Conservation (phyloP, 2,888 invertebrate species). For the Gonocerus acuteangulatus region DNA sequence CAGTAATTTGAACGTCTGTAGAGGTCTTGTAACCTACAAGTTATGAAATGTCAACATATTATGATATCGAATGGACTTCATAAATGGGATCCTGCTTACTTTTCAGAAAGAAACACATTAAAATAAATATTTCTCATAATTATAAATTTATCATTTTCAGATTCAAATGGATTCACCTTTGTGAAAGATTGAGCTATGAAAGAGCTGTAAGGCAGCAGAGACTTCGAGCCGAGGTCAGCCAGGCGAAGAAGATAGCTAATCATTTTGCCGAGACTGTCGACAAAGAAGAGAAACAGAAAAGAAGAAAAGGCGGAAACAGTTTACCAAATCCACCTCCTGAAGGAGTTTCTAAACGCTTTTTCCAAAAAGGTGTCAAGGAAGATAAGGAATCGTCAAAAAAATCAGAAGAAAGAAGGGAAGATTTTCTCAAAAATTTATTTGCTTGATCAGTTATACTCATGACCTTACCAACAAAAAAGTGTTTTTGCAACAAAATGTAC, state of each 20-base stretch:
- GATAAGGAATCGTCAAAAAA: slow-evolving; percentile 33
- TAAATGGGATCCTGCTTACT: no score
- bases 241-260: slow-evolving; percentile 83
- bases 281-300: slow-evolving; percentile 61
- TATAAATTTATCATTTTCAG: no score
- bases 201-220: slow-evolving; percentile 81
- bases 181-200: slow-evolving; percentile 88
- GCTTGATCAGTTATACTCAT: slow-evolving; percentile 18
- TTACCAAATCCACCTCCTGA: background rate
- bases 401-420: slow-evolving; percentile 32
- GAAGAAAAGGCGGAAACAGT: slow-evolving; percentile 33
- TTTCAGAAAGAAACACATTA: no score
- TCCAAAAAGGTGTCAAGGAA: slow-evolving; percentile 37
- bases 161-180: slow-evolving; percentile 94
- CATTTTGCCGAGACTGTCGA: slow-evolving; percentile 78
- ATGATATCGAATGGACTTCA: no score
- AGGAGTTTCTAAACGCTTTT: slow-evolving; percentile 17
- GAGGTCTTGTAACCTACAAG: no score
- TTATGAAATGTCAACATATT: no score
- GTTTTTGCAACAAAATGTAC: no score
- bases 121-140: no score
- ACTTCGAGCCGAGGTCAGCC: slow-evolving; percentile 75
- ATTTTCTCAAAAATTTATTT: slow-evolving; percentile 38
- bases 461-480: no score
- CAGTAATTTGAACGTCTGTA: no score